Evolutionary conservation across 23 tunicate species (phyloP), one percentile per base, ranked within the genome.

Genomic region (Trididemnum clinides): DNA sequence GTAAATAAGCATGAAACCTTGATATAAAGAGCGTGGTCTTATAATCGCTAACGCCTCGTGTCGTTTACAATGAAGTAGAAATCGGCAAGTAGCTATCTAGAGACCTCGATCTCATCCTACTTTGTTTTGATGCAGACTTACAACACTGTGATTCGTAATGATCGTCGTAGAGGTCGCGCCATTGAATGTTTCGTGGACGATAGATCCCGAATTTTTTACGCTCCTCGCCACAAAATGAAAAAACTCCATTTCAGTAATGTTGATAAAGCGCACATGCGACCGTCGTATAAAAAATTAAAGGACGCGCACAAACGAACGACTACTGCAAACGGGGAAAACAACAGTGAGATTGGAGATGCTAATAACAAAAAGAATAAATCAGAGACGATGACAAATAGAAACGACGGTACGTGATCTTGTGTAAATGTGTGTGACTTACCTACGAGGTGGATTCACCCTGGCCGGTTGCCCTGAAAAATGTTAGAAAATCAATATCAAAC

Each of bases 101-200:
- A n/a, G n/a, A n/a, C n/a, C n/a, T n/a, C n/a, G n/a, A n/a, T n/a
- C n/a, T n/a, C n/a, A n/a, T n/a, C n/a, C n/a, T n/a, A n/a, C n/a
- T n/a, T n/a, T n/a, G n/a, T n/a, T n/a, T n/a, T 19, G 1, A 50
- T 58, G 15, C 64, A 84, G 87, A 81, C 80, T 6, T 92, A 86
- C 86, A 84, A 82, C 83, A 92, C 97, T 12, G 86, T 87, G 35
- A 89, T 83, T 64, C 74, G 97, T 2, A 89, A 72, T 3, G 86
- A 92, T 29, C 80, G 82, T 2, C 57, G 34, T 7, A 71, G 62
- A 34, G 87, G 90, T 26, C 79, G 90, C n/a, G 69, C 84, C 32
- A 39, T 92, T 2, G 98, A 93, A 80, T 93, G 98, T 35, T 93
- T 93, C 54, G 57, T 93, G 29, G 98, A 93, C 51, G 93, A 93